Percentiles rank a stretch among this genome's conserved stretches.
Conservation (phyloP, 30 jellyfish, hydroid and myxozoan species). For the Mastigias papua region DNA sequence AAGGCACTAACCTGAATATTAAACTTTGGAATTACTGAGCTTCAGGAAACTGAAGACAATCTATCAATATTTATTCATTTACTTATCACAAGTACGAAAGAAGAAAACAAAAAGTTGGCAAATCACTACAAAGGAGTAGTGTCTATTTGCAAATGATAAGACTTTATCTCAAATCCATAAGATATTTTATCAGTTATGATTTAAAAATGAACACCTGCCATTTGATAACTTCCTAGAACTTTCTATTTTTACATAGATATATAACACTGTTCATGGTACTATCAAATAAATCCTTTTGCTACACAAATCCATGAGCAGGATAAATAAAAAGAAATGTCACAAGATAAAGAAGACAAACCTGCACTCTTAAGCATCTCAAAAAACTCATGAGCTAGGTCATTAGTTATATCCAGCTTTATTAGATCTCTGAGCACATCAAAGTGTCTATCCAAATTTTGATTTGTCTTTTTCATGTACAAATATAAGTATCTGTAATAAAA, state of each 20-base stretch:
- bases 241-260: no score
- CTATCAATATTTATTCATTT: no score
- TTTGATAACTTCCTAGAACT: no score
- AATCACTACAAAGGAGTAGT: no score
- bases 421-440: slow-evolving; percentile 11
- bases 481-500: slow-evolving; percentile 27
- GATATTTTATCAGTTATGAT: no score
- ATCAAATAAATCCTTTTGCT: no score
- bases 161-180: no score
- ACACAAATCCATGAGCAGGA: background rate
- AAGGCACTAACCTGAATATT: background rate
- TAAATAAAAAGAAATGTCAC: background rate
- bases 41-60: background rate
- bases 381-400: slow-evolving; percentile 25
- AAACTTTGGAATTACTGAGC: background rate
- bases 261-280: no score
- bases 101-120: no score
- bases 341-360: slow-evolving; percentile 5
- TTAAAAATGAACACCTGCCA: no score
- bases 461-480: slow-evolving; percentile 21
- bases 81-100: background rate
- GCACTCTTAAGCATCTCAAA: slow-evolving; percentile 18
- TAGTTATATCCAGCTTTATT: slow-evolving; percentile 25
- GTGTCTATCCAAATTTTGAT: background rate
- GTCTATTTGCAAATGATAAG: no score